Conservation (phyloP, 92 coral and sea anemone species). For the Palythoa grandiflora region DNA sequence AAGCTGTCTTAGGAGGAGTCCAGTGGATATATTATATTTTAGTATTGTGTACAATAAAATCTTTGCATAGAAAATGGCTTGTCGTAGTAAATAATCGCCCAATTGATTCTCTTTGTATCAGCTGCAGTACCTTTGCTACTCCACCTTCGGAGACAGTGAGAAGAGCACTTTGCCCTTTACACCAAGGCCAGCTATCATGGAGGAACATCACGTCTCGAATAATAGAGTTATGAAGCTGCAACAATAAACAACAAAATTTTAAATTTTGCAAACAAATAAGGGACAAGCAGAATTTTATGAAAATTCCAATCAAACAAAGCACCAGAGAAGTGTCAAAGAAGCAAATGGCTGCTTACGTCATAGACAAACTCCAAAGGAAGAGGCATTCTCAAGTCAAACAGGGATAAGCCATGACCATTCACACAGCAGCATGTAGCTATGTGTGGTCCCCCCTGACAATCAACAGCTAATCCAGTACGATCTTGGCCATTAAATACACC, state of each 20-base stretch:
- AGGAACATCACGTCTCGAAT: constrained; percentile 89
- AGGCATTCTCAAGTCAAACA: constrained; percentile 90
- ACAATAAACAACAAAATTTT: neutral
- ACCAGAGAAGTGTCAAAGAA: neutral
- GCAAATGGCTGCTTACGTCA: constrained; percentile 67
- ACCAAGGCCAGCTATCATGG: constrained; percentile 95
- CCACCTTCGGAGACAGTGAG: constrained; percentile 87
- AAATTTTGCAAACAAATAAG: neutral
- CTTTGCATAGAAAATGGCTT: too few species aligned
- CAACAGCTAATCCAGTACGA: constrained; percentile 88
- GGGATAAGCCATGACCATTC: constrained; percentile 87
- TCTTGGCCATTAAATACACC: constrained; percentile 91
- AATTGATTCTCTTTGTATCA: neutral
- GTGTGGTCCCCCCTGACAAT: constrained; percentile 74
- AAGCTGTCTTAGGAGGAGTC: too few species aligned
- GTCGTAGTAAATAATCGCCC: too few species aligned
- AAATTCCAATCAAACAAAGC: neutral
- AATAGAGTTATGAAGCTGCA: constrained; percentile 74
- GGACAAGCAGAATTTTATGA: neutral
- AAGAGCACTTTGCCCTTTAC: constrained; percentile 85
- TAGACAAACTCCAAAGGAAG: constrained; percentile 79
- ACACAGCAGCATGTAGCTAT: constrained; percentile 82
- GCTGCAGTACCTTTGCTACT: constrained; percentile 73
- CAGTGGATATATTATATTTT: too few species aligned
- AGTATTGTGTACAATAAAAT: too few species aligned